A percentile compares a stretch with the other conserved stretches of the same genome.
Conservation (phyloP, 2,113 vertebrate species). For the Anser brachyrhynchus region DNA sequence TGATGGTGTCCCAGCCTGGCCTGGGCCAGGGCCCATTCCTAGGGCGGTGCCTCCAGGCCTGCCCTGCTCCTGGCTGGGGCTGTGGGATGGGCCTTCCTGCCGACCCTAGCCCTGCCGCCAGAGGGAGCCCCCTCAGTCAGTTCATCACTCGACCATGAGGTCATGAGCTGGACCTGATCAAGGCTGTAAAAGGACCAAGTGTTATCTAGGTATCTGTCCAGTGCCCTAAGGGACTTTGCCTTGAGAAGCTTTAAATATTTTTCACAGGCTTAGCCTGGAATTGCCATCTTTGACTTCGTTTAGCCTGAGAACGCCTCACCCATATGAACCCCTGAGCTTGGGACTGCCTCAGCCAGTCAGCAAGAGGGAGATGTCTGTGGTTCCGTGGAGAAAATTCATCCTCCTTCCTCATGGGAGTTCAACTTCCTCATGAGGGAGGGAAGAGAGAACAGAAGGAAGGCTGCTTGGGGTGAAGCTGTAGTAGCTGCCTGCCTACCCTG, state of each 20-base stretch:
- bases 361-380: no score
- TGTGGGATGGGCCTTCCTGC: background rate
- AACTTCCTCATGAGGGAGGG: rapidly evolving
- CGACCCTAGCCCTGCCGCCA: rapidly evolving
- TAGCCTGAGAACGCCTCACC: background rate
- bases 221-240: rapidly evolving
- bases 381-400: background rate
- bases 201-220: background rate
- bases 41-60: no score
- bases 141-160: background rate
- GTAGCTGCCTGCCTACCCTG: background rate
- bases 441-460: background rate
- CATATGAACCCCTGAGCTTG: background rate
- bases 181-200: background rate
- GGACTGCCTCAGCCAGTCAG: rapidly evolving
- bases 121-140: rapidly evolving
- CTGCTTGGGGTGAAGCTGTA: background rate
- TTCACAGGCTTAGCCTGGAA: background rate
- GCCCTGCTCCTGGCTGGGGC: background rate
- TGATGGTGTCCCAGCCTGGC: rapidly evolving
- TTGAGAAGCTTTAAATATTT: background rate
- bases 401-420: rapidly evolving
- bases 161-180: background rate
- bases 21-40: no score
- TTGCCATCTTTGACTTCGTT: background rate